Evolutionary conservation across 1,140 invertebrate genomes (phyloP).

Genomic region (Eumeta japonica): DNA sequence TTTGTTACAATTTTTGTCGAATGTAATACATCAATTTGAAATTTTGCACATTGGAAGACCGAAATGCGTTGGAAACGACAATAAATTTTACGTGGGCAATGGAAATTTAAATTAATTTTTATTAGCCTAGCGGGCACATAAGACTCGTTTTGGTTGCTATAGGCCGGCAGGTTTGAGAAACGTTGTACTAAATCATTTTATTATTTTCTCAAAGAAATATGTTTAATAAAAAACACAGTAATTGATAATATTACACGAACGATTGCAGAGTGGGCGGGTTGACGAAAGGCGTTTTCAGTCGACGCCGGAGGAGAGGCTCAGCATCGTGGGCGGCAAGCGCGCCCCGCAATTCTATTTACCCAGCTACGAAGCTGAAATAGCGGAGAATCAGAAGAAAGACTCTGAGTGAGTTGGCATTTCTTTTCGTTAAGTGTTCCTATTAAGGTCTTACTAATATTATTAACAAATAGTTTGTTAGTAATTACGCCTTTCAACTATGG

Average conservation of each 20-base stretch:
- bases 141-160: too few species aligned
- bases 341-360: constrained; percentile 93
- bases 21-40: too few species aligned
- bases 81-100: too few species aligned
- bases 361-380: constrained; percentile 90
- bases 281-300: constrained; percentile 87
- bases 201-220: neutral
- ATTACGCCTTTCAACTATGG: too few species aligned
- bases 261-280: constrained; percentile 74
- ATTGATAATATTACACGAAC: constrained; percentile 3
- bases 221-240: neutral
- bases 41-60: too few species aligned
- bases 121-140: too few species aligned
- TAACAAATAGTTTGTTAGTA: constrained; percentile 3
- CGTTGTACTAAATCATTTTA: too few species aligned
- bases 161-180: too few species aligned
- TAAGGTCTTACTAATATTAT: neutral
- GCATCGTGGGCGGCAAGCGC: constrained; percentile 89
- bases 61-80: too few species aligned
- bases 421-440: neutral
- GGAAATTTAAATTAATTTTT: too few species aligned
- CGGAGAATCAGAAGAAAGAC: constrained; percentile 94
- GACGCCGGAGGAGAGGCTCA: constrained; percentile 85
- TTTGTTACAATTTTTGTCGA: too few species aligned
- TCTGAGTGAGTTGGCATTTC: constrained; percentile 76